phyloP scores from a whole-genome alignment of 2,113 vertebrate genomes.

The Tympanuchus pallidicinctus region DNA sequence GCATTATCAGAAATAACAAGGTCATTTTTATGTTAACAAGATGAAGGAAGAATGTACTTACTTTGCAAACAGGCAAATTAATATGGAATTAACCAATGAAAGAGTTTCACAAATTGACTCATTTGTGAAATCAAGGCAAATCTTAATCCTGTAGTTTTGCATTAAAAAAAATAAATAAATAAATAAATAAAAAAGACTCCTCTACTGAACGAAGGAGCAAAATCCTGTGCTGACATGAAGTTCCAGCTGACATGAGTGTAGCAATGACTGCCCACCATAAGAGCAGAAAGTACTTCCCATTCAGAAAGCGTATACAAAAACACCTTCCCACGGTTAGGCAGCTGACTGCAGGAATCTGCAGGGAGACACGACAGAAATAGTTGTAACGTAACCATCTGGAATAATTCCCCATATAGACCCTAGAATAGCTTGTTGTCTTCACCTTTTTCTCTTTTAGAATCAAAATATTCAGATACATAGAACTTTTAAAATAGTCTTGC shows the following conservation, averaged over 20 bases:
- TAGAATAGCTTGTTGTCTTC: neutral
- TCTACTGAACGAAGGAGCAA: neutral
- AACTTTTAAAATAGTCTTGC: neutral
- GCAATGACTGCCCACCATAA: neutral
- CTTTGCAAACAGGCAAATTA: constrained; percentile 50
- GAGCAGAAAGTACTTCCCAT: neutral
- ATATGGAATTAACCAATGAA: constrained; percentile 38
- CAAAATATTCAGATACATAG: neutral
- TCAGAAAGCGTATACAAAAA: neutral
- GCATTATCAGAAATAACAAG: constrained; percentile 38
- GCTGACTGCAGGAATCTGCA: neutral
- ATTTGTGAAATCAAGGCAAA: constrained; percentile 15
- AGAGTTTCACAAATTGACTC: neutral
- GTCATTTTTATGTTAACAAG: constrained; percentile 51
- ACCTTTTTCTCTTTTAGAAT: constrained; percentile 6
- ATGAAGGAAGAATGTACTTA: constrained; percentile 12
- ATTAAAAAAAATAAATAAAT: neutral
- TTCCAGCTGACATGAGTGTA: neutral
- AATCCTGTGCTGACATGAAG: neutral
- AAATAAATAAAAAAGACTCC: too few relatives aligned
- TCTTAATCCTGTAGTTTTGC: neutral
- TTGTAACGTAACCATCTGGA: neutral
- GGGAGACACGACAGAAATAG: neutral
- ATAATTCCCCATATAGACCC: neutral
- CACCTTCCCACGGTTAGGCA: neutral